phyloP scores from a whole-genome alignment of 2,113 vertebrate species.

The Thunnus thynnus region DNA sequence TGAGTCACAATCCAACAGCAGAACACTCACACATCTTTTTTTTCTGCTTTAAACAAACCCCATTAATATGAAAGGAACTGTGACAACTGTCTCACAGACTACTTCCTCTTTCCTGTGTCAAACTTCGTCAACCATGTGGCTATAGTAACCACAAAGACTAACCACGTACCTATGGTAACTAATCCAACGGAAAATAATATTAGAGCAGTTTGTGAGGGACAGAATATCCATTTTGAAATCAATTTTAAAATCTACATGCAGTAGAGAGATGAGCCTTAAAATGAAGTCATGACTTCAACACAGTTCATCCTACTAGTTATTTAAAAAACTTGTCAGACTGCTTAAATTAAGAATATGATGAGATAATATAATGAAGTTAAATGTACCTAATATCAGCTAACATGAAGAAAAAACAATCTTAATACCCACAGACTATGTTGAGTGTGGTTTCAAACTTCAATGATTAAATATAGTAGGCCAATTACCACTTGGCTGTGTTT shows the following conservation, averaged over 20 bases:
- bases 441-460: no score
- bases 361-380: no score
- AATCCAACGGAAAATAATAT: neutral
- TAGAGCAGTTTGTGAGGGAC: neutral
- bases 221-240: neutral
- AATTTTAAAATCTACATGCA: no score
- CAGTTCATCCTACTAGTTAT: no score
- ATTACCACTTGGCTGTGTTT: neutral
- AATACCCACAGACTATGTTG: no score
- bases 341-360: no score
- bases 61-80: neutral
- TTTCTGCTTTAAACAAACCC: neutral
- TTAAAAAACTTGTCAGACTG: no score
- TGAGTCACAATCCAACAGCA: neutral
- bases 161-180: neutral
- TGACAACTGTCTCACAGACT: neutral
- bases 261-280: no score
- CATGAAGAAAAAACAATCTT: no score
- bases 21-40: neutral
- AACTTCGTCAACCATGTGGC: neutral
- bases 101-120: slow-evolving; percentile 10
- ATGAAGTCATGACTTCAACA: no score
- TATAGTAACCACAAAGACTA: neutral
- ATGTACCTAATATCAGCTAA: no score
- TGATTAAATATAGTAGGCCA: no score